Evolutionary conservation across 2,888 invertebrate genomes (phyloP), one percentile per base, ranked within the genome.

Genomic region (Steinernema carpocapsae): DNA sequence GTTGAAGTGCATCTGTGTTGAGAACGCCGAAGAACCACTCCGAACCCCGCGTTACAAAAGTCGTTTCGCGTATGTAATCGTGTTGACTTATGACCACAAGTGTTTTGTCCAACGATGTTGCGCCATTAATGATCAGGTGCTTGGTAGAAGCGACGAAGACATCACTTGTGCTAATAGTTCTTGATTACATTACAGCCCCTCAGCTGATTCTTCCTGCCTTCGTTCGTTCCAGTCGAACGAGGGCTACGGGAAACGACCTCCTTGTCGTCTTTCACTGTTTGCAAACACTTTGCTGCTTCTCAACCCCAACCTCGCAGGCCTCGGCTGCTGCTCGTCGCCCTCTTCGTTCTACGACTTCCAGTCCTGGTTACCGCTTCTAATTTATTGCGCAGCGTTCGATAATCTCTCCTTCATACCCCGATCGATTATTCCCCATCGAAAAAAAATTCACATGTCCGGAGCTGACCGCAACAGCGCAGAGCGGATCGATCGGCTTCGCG

Each of bases 81-180:
- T 37, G 37, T 37, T 37, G 37, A 37, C 37, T 37, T 48, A 48
- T 48, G 48, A 48, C 48, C 48, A 48, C 37, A 37, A 37, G 37
- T 37, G 37, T 37, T 48, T 26, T 64, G 26, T 64, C 64, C 17
- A 32, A 32, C 19, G 64, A 32, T 17, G 32, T 64, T 64, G 29
- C 64, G 64, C 64, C 64, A 64, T 64, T 64, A 64, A 64, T 64
- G 64, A 12, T 64, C 64, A 64, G 64, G 64, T 64, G 32, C 56
- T 56, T 56, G 14, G 56, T 22, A 56, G 22, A 56, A 56, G 64
- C 37, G 37, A 37, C 37, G 37, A 37, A 14, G 32, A 32, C 64
- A 64, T 29, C 22, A 26, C 64, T 26, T 29, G 64, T 32, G 64
- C 64, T 64, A 64, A 64, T 64, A 64, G 64, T 64, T 14, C 64